Percentiles rank a stretch among this genome's conserved stretches.
These are phyloP conservation scores for Falco peregrinus DNA, from an alignment of 2,797 vertebrate species.

Conservation along the genomic window DNA sequence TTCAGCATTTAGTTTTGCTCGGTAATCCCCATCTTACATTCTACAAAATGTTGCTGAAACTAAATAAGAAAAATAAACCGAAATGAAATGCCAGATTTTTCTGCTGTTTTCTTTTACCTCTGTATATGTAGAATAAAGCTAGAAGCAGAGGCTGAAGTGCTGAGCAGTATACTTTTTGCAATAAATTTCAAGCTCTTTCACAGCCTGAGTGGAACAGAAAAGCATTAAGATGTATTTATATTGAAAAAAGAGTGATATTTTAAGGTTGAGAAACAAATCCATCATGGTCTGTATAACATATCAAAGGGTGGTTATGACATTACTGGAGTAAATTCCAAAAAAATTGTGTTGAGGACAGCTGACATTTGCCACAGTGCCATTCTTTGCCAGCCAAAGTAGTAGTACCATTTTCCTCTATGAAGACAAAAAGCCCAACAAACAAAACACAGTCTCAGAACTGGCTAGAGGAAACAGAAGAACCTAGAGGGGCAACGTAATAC, in stretches of 20 bases:
- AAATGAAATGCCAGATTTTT: neutral
- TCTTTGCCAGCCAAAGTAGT: neutral
- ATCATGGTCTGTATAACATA: neutral
- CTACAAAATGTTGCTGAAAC: neutral
- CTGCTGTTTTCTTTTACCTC: neutral
- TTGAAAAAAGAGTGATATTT: slow-evolving; percentile 45
- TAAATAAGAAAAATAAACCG: slow-evolving; percentile 17
- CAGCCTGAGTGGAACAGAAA: slow-evolving; percentile 5
- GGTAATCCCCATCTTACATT: neutral
- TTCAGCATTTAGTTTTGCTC: neutral
- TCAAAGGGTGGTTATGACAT: slow-evolving; percentile 40
- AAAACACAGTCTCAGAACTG: neutral
- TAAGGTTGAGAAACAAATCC: slow-evolving; percentile 37
- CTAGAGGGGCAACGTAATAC: neutral
- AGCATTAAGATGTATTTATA: slow-evolving; percentile 46
- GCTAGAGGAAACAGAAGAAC: neutral
- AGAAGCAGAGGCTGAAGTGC: neutral
- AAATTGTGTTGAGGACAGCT: neutral
- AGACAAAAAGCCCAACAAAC: neutral
- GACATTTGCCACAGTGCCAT: neutral
- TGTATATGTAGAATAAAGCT: neutral
- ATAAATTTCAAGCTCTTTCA: slow-evolving; percentile 20
- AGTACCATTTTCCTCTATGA: neutral
- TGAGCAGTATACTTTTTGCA: neutral
- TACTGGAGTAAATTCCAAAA: neutral